Evolutionary conservation across 2,888 invertebrate genomes (phyloP).

Genomic region (Tiliacea citrago): DNA sequence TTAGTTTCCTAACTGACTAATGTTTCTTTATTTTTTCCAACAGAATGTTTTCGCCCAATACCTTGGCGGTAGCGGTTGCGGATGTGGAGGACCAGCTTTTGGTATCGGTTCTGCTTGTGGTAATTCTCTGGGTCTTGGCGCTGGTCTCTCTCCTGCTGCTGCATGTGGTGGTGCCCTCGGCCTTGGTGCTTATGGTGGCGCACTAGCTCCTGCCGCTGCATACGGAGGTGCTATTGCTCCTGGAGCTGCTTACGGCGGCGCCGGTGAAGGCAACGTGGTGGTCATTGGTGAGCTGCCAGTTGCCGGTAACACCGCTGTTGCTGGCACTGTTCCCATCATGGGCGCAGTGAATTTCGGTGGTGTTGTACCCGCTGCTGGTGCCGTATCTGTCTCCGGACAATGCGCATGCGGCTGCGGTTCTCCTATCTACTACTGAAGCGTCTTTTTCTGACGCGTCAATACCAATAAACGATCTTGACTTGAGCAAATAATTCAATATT

Average conservation of each 20-base stretch:
- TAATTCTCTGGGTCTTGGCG: slow-evolving; percentile 52
- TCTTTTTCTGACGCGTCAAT: background rate
- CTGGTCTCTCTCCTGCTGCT: background rate
- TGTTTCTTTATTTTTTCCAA: background rate
- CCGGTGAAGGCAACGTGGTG: no score
- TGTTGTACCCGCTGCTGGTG: background rate
- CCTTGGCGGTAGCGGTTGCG: slow-evolving; percentile 17
- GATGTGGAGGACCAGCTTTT: background rate
- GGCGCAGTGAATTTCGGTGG: slow-evolving; percentile 64
- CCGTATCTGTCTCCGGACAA: slow-evolving; percentile 31
- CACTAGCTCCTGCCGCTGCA: background rate
- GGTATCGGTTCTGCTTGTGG: no score
- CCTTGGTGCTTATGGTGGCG: slow-evolving; percentile 10
- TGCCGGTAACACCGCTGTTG: no score
- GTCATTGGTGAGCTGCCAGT: no score
- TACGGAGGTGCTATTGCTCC: slow-evolving; percentile 13
- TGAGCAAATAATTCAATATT: background rate
- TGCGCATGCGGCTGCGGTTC: slow-evolving; percentile 37
- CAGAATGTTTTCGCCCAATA: slow-evolving; percentile 17
- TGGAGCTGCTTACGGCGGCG: slow-evolving; percentile 1
- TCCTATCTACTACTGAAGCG: slow-evolving; percentile 1
- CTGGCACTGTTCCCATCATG: slow-evolving; percentile 68
- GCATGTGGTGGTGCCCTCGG: background rate
- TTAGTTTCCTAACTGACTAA: no score
- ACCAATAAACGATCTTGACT: background rate